A percentile compares a stretch with the other conserved stretches of the same genome.
Evolutionary conservation across 2,888 invertebrate species (phyloP).

Genomic region (Eupithecia exiguata): DNA sequence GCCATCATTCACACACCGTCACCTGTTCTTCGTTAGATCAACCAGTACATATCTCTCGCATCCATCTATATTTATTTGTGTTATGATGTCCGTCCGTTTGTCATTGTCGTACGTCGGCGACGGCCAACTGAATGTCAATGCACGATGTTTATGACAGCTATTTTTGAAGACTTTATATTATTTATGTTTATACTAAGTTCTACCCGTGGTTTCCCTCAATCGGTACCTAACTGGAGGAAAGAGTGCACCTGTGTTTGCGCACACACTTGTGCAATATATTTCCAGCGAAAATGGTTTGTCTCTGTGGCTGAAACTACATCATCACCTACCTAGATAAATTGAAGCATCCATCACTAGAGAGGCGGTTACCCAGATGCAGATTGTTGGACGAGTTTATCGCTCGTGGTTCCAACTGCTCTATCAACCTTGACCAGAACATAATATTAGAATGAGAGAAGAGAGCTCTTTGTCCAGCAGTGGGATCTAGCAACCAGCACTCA

Average conservation of each 20-base stretch:
- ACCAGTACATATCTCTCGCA: constrained; percentile 33
- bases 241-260: neutral
- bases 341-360: neutral
- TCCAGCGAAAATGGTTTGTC: neutral
- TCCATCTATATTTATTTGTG: constrained; percentile 45
- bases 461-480: neutral
- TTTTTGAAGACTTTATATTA: constrained; percentile 37
- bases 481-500: neutral
- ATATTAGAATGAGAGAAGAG: neutral
- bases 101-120: constrained; percentile 38
- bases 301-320: neutral
- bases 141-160: constrained; percentile 40
- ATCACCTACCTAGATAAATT: neutral
- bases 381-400: too few species aligned
- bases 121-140: constrained; percentile 44
- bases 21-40: constrained; percentile 44
- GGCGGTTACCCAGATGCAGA: too few species aligned
- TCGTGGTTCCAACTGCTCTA: too few species aligned
- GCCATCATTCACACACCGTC: constrained; percentile 40
- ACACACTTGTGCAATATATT: neutral
- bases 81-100: constrained; percentile 44
- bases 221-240: neutral
- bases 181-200: neutral
- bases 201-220: neutral
- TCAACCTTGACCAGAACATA: neutral